Evolutionary conservation across 1,140 invertebrate species (phyloP).

Genomic region (Andrena cerasifolii): DNA sequence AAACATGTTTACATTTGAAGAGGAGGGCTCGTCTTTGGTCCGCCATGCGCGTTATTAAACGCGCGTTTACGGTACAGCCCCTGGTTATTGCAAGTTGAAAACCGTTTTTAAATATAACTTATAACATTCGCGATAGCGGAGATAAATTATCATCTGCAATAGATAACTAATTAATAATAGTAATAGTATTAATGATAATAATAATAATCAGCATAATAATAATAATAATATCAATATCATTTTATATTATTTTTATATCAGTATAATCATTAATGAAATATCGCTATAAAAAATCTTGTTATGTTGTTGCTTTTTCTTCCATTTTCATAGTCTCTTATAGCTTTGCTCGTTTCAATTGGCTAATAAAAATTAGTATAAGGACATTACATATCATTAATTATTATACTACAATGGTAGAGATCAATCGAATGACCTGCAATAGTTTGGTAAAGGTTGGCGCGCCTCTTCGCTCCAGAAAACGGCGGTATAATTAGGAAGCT

Average conservation of each 20-base stretch:
- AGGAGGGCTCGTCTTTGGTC: slow-evolving; percentile 77
- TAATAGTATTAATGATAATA: slow-evolving; percentile 65
- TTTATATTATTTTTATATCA: slow-evolving; percentile 35
- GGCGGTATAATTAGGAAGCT: background rate
- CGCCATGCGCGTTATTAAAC: slow-evolving; percentile 67
- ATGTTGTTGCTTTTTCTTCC: slow-evolving; percentile 44
- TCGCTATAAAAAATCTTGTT: slow-evolving; percentile 61
- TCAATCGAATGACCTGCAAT: slow-evolving; percentile 77
- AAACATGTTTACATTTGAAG: slow-evolving; percentile 54
- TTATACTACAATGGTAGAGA: slow-evolving; percentile 80
- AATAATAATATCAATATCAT: slow-evolving; percentile 66
- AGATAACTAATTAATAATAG: slow-evolving; percentile 68
- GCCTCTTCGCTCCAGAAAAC: slow-evolving; percentile 60
- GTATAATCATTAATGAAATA: slow-evolving; percentile 57
- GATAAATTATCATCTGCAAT: slow-evolving; percentile 72
- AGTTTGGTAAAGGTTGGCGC: slow-evolving; percentile 76
- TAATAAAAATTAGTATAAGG: slow-evolving; percentile 78
- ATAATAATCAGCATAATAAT: slow-evolving; percentile 64
- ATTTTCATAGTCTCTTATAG: slow-evolving; percentile 42
- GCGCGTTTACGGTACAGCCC: slow-evolving; percentile 71
- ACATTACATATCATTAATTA: slow-evolving; percentile 72
- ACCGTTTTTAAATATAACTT: slow-evolving; percentile 73
- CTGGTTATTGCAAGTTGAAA: slow-evolving; percentile 68
- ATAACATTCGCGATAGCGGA: slow-evolving; percentile 68
- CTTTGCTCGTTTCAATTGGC: slow-evolving; percentile 70